Percentiles rank a stretch among this genome's conserved stretches.
These are phyloP conservation scores for Zalophus californianus DNA, from an alignment of 2,797 vertebrate species.

Conservation along the genomic window DNA sequence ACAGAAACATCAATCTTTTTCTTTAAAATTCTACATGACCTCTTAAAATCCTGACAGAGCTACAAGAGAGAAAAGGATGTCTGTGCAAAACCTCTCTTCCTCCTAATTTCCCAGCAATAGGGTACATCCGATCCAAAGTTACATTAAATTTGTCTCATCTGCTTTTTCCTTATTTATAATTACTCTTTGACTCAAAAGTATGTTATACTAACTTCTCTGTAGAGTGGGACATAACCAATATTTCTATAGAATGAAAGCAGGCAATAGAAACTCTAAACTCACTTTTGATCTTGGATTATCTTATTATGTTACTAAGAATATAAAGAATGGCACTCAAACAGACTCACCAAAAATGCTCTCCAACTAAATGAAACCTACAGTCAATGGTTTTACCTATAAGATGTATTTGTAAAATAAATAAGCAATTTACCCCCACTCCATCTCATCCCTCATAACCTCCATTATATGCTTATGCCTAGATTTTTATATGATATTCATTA, in stretches of 20 bases:
- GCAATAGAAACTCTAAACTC: not conserved
- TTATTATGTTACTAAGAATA: not conserved
- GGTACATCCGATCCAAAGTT: not conserved
- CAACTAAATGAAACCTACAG: not conserved
- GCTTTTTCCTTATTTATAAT: not conserved
- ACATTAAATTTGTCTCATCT: not conserved
- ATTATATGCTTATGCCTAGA: not conserved
- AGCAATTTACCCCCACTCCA: not conserved
- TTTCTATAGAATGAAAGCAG: not conserved
- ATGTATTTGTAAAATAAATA: slow-evolving; percentile 27
- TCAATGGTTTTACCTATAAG: not conserved
- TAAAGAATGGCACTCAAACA: not conserved
- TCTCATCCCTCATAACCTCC: not conserved
- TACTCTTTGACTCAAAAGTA: not conserved
- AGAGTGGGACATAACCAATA: not conserved
- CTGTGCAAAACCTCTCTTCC: not conserved
- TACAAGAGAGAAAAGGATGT: not conserved
- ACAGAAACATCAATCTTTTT: not conserved
- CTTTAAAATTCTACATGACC: not conserved
- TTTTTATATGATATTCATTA: not conserved
- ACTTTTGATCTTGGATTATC: not conserved
- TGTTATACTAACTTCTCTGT: not conserved
- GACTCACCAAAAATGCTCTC: not conserved
- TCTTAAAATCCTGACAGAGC: not conserved
- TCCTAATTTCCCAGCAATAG: not conserved